Conservation (phyloP, 2,888 invertebrate genomes). For the Eupithecia tripunctaria region DNA sequence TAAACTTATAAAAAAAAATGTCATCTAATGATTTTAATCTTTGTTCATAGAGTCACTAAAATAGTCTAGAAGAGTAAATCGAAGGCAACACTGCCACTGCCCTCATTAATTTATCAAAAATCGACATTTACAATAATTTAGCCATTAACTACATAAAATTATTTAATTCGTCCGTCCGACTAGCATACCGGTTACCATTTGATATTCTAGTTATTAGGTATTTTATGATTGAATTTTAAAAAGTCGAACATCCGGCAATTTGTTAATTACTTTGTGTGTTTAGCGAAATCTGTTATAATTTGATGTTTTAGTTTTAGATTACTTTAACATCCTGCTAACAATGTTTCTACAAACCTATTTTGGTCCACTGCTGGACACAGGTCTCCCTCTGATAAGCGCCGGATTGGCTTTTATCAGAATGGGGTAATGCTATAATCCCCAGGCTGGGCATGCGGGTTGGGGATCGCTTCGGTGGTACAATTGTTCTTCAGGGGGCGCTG, state of each 20-base stretch:
- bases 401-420: too few species aligned
- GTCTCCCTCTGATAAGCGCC: too few species aligned
- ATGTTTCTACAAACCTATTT: background rate
- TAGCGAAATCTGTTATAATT: constrained; percentile 16
- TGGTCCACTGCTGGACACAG: too few species aligned
- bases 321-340: background rate
- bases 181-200: constrained; percentile 24
- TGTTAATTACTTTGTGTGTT: constrained; percentile 41
- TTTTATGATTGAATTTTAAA: constrained; percentile 44
- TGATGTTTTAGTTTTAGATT: background rate
- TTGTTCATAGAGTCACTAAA: background rate
- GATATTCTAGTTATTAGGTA: constrained; percentile 23
- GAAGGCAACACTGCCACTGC: background rate
- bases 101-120: constrained; percentile 9
- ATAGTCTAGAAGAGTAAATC: background rate
- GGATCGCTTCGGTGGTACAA: too few species aligned
- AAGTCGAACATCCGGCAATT: constrained; percentile 42
- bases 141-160: constrained; percentile 18
- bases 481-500: too few species aligned
- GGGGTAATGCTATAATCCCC: too few species aligned
- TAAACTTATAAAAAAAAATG: too few species aligned
- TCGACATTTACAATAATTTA: constrained; percentile 12
- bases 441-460: too few species aligned
- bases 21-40: too few species aligned
- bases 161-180: constrained; percentile 25